A percentile compares a stretch with the other conserved stretches of the same genome.
phyloP scores from a whole-genome alignment of 92 coral and sea anemone genomes.

The Umimayanthus chanpuru region DNA sequence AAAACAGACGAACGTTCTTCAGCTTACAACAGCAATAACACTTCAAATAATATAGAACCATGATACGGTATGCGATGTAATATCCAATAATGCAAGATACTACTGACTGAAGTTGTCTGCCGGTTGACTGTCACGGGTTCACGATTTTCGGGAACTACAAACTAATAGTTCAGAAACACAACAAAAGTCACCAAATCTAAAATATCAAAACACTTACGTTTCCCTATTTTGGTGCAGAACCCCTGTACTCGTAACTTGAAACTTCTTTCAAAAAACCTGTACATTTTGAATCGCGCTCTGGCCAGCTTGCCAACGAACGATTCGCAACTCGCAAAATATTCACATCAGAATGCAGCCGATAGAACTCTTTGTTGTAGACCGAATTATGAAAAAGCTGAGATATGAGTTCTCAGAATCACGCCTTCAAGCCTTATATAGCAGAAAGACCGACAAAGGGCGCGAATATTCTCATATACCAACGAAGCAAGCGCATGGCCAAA shows the following conservation, averaged over 20 bases:
- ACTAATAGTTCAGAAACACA: background rate
- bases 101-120: background rate
- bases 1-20: background rate
- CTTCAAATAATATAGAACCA: background rate
- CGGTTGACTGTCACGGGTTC: background rate
- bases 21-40: background rate
- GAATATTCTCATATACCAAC: background rate
- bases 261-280: slow-evolving; percentile 15
- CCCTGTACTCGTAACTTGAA: slow-evolving; percentile 20
- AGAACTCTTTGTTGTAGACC: background rate
- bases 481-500: background rate
- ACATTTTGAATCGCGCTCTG: background rate
- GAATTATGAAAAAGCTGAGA: background rate
- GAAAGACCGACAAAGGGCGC: background rate
- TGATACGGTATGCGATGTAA: background rate
- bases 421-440: slow-evolving; percentile 2
- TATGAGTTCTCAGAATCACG: background rate
- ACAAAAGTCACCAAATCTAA: background rate
- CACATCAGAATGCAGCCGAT: background rate
- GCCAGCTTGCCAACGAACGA: background rate
- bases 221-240: slow-evolving; percentile 13
- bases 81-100: too few relatives aligned
- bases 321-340: background rate
- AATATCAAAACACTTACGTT: background rate
- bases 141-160: background rate